phyloP scores from a whole-genome alignment of 2,888 invertebrate genomes.

The Eurois occulta region DNA sequence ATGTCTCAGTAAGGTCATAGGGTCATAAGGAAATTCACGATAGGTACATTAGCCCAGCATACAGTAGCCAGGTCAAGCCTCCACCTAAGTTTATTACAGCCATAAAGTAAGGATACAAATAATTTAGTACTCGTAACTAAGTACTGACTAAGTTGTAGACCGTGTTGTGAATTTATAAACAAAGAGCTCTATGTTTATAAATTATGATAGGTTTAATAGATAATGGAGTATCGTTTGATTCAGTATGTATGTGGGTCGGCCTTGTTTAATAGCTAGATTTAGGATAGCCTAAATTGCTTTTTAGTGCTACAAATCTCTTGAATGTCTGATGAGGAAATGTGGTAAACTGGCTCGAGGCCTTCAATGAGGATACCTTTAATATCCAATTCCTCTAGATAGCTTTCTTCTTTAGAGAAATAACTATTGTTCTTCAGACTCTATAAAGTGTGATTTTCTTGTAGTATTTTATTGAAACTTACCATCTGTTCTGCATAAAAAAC shows the following conservation, averaged over 20 bases:
- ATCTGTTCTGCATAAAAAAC: background rate
- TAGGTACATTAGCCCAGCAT: background rate
- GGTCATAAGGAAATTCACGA: background rate
- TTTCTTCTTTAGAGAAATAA: background rate
- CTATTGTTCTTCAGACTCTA: background rate
- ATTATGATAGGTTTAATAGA: conserved; percentile 21
- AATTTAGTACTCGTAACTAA: conserved; percentile 30
- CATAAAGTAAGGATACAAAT: conserved; percentile 20
- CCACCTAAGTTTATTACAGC: background rate
- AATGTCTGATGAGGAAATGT: background rate
- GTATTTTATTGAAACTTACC: background rate
- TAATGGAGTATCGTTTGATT: conserved; percentile 11
- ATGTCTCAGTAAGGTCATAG: background rate
- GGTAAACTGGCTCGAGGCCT: background rate
- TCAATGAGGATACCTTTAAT: background rate
- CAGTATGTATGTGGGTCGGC: conserved; percentile 11
- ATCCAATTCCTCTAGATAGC: background rate
- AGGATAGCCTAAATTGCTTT: conserved; percentile 9
- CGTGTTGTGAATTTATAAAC: conserved; percentile 47
- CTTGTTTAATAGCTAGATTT: conserved; percentile 1
- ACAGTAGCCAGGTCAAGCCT: background rate
- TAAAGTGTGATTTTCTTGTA: background rate
- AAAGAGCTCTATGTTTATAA: conserved; percentile 29
- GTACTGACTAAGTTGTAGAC: conserved; percentile 11
- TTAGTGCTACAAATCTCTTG: conserved; percentile 7